A percentile compares a stretch with the other conserved stretches of the same genome.
Evolutionary conservation across 2,113 vertebrate genomes (phyloP).

Genomic region (Gila orcuttii): DNA sequence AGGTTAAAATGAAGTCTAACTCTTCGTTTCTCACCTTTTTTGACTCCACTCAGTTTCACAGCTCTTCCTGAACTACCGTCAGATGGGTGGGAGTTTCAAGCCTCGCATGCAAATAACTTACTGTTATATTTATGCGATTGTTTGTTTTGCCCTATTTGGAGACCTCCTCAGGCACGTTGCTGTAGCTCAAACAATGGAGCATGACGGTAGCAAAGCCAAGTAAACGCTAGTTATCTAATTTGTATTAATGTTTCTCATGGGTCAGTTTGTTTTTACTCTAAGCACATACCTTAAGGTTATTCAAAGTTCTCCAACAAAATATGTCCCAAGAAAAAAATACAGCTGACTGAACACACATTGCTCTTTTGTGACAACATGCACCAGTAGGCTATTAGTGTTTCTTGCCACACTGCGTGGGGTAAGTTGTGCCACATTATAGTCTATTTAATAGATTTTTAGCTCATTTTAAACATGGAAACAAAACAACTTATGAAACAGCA

Average conservation of each 20-base stretch:
- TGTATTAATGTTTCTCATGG: not conserved
- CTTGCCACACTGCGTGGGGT: not conserved
- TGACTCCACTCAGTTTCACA: not conserved
- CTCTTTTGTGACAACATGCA: not conserved
- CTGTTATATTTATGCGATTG: not conserved
- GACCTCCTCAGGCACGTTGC: not conserved
- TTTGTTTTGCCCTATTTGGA: not conserved
- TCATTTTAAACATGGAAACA: not conserved
- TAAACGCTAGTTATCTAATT: not conserved
- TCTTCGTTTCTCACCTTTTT: slow-evolving; percentile 26
- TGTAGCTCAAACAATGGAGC: not conserved
- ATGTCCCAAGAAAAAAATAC: not conserved
- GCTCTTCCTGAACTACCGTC: not conserved
- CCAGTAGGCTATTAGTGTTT: not conserved
- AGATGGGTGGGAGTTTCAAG: not conserved
- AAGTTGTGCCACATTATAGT: not conserved
- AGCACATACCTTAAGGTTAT: not conserved
- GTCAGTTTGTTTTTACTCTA: not conserved
- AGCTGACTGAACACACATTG: not conserved
- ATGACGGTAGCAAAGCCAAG: not conserved
- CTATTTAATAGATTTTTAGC: not conserved
- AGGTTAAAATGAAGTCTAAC: not conserved
- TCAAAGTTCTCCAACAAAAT: not conserved
- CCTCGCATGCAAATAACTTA: not conserved
- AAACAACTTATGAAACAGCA: not conserved